Conservation (phyloP, 2,113 vertebrate species). For the Percopsis transmontana region DNA sequence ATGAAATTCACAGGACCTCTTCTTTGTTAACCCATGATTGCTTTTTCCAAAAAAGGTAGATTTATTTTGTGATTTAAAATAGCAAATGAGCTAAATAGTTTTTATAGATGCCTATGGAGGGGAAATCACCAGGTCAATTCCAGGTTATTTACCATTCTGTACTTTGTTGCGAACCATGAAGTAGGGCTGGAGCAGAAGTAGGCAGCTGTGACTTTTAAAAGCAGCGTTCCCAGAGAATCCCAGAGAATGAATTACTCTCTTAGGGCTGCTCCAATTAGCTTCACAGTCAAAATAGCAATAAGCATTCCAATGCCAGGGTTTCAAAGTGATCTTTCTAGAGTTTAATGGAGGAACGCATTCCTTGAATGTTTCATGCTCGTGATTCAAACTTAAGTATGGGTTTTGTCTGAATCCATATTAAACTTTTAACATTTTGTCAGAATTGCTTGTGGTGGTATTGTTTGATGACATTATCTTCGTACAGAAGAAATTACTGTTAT, state of each 20-base stretch:
- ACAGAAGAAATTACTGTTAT: background rate
- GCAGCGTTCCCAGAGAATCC: slow-evolving; percentile 41
- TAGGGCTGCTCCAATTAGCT: slow-evolving; percentile 58
- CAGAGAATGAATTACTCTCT: slow-evolving; percentile 32
- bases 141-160: too few species aligned
- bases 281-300: slow-evolving; percentile 51
- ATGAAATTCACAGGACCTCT: too few species aligned
- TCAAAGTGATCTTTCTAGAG: slow-evolving; percentile 47
- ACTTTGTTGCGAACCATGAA: slow-evolving; percentile 32
- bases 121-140: too few species aligned
- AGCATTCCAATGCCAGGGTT: slow-evolving; percentile 45
- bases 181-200: slow-evolving; percentile 44
- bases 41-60: too few species aligned
- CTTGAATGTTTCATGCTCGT: slow-evolving; percentile 38
- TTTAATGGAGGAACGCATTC: slow-evolving; percentile 34
- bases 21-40: too few species aligned
- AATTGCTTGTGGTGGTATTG: background rate
- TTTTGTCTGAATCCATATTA: slow-evolving; percentile 1
- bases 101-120: too few species aligned
- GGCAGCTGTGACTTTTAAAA: slow-evolving; percentile 69
- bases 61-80: too few species aligned
- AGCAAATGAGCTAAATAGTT: too few species aligned
- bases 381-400: slow-evolving; percentile 27
- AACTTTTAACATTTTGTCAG: background rate
- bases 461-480: background rate